Evolutionary conservation across 1,140 invertebrate genomes (phyloP), one percentile per base, ranked within the genome.

Genomic region (Frieseomelitta varia): DNA sequence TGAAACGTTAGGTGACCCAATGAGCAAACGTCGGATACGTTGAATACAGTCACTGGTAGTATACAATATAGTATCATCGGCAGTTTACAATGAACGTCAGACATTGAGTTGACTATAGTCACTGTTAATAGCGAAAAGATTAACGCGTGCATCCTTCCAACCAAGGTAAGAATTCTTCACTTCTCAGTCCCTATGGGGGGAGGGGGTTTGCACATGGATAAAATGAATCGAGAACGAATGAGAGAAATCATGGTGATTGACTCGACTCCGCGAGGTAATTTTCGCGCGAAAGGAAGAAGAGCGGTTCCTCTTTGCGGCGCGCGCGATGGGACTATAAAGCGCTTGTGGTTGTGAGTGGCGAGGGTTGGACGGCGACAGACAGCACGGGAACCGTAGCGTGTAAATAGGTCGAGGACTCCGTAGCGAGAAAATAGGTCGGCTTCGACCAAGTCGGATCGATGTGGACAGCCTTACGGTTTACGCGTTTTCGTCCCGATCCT

Each of bases 341-440:
- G 12, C 21, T 34, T 67, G 8, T 47, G 39, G 55, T 24, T 1
- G 63, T 4, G 30, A 51, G 19, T 12, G 47, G 17, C 10, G 19
- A 61, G 51, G 75, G 1, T 39, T n/a, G n/a, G 39, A 27, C 2
- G 47, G 63, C 72, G n/a, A 56, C 34, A 53, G 61, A 73, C 76
- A 56, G 30, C 39, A 51, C 77, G 73, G 81, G 61, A 77, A 84
- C 68, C 51, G 30, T n/a, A 85, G 86, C 39, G 6, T 47, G 39
- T 56, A 88, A 88, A 88, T 85, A 47, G 87, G 86, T 88, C 87
- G 84, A 79, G 86, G 87, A 88, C 74, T 88, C 58, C 34, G 39
- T 47, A 47, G 39, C 39, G 63, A 17, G 34, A 56, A 88, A 88
- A 88, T 88, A 75, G 87, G 87, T 88, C 82, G 79, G 76, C 76